phyloP scores from a whole-genome alignment of 1,140 invertebrate species.

The Macrotrachela quadricornifera region DNA sequence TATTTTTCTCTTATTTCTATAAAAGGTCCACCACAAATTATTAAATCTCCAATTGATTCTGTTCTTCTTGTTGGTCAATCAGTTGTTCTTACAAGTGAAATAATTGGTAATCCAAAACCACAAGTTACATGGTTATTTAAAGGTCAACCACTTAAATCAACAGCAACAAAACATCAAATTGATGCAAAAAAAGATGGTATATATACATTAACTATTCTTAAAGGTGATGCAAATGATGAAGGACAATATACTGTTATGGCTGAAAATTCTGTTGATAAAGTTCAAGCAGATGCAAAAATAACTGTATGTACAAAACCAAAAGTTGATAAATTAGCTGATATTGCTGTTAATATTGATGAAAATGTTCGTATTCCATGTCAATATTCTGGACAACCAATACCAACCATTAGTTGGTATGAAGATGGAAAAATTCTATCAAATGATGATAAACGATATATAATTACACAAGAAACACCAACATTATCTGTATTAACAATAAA shows the following conservation, averaged over 20 bases:
- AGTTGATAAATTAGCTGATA: neutral
- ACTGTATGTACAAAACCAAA: neutral
- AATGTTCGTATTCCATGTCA: neutral
- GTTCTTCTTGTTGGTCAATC: too few species aligned
- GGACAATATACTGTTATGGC: neutral
- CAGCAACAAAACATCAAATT: too few species aligned
- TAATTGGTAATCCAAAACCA: constrained; percentile 50
- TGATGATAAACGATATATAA: neutral
- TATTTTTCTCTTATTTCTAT: too few species aligned
- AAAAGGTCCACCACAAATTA: too few species aligned
- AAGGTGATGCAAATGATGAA: neutral
- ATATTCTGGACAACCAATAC: constrained; percentile 2
- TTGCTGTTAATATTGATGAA: neutral
- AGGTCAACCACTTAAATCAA: constrained; percentile 7
- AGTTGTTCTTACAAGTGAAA: too few species aligned
- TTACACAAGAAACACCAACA: constrained; percentile 16
- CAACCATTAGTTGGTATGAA: neutral
- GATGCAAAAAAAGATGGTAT: too few species aligned
- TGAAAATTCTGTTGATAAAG: neutral
- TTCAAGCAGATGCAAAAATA: neutral
- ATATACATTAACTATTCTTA: neutral
- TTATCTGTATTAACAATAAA: constrained; percentile 16
- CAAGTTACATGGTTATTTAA: constrained; percentile 53
- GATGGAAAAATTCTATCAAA: neutral
- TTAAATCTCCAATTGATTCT: too few species aligned